phyloP scores from a whole-genome alignment of 2,888 invertebrate genomes.

The Penaeus monodon region DNA sequence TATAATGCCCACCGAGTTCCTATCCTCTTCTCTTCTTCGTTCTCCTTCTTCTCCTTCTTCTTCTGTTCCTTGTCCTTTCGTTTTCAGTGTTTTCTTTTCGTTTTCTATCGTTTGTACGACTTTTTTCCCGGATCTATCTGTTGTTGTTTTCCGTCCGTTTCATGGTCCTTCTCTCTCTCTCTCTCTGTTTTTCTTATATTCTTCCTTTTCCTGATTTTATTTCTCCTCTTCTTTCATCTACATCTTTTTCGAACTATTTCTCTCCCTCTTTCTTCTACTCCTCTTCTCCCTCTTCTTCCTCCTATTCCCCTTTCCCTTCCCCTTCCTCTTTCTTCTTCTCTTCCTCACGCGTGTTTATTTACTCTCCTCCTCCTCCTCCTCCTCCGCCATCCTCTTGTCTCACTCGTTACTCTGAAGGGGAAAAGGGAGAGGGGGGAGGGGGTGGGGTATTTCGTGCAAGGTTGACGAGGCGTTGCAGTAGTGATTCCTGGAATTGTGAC shows the following conservation, averaged over 20 bases:
- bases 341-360: neutral
- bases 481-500: too few species aligned
- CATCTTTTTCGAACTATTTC: neutral
- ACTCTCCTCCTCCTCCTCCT: constrained; percentile 2
- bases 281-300: neutral
- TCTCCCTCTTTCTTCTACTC: neutral
- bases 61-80: neutral
- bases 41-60: neutral
- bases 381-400: neutral
- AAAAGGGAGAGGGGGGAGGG: neutral
- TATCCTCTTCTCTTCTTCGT: neutral
- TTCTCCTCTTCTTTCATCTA: neutral
- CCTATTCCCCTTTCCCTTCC: neutral
- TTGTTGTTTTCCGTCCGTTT: too few species aligned
- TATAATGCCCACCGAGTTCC: neutral
- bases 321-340: neutral
- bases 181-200: neutral
- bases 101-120: neutral
- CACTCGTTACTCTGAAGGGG: neutral
- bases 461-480: neutral
- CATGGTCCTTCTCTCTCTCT: neutral
- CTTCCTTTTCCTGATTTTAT: neutral
- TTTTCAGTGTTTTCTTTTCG: neutral
- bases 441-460: neutral
- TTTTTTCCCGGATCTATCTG: too few species aligned